Evolutionary conservation across 64 coral and sea anemone genomes (phyloP), one percentile per base, ranked within the genome.

Genomic region (Montipora sp.): DNA sequence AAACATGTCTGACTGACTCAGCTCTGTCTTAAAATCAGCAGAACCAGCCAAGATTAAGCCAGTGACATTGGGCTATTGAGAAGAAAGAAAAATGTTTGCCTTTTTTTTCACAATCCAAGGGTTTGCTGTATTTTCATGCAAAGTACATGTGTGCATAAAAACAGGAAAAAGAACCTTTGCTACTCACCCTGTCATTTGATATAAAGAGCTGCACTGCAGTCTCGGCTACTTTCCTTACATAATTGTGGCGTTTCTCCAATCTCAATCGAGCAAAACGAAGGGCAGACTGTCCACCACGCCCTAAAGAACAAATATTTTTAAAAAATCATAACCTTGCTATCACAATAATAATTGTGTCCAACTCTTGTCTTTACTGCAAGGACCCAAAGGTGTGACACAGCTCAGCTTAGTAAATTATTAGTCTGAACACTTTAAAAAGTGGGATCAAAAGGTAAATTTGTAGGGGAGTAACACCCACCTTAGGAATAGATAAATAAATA

Each of bases 1-100:
- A 94, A 98, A 98, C 94, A 98, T 98, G 77, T 98, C 97, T 50
- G 97, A 98, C 45, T 98, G 97, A 69, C 97, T 98, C 20, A 98
- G 91, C 91, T 98, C 97, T 75, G 94, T 93, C 83, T 98, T 98
- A 65, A 98, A 98, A 80, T 98, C 97, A 60, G 97, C 97, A 55
- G 97, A 98, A 8, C 97, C 97, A 88, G 97, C 97, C 43, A 98
- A 89, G 51, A 98, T 98, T 8, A 98, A 85, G 9, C 97, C 97
- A 77, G 97, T 98, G n/a, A 98, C 87, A 48, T 98, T 98, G 44
- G 96, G 96, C 96, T 98, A 11, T 57, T 57, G 81, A 78, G 57
- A 84, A 79, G 48, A 58, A 45, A 57, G 51, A 74, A 68, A 24
- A 81, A 88, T 73, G 81, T 15, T 75, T 19, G 5, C 5, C 0